Evolutionary conservation across 2,113 vertebrate species (phyloP).

Genomic region (Calidris pugnax): DNA sequence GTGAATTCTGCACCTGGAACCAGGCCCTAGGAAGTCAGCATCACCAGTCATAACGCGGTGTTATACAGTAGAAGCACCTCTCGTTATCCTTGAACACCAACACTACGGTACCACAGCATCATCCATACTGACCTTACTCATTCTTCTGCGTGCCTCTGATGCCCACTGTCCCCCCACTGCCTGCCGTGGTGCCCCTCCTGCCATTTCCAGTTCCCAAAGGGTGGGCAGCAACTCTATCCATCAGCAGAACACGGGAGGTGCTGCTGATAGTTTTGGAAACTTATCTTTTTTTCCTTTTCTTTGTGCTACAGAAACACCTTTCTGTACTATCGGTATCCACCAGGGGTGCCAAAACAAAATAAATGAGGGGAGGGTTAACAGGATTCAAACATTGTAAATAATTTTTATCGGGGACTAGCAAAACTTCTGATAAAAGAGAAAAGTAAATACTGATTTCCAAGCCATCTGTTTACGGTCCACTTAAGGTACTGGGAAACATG

Average conservation of each 20-base stretch:
- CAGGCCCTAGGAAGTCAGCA: neutral
- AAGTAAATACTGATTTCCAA: neutral
- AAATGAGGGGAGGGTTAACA: neutral
- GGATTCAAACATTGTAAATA: too few species aligned
- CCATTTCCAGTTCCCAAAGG: neutral
- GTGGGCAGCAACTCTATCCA: neutral
- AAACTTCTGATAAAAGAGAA: neutral
- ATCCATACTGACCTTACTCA: neutral
- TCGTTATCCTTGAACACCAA: neutral
- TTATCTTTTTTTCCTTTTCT: neutral
- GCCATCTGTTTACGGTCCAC: neutral
- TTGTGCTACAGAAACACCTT: neutral
- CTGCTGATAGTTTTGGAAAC: neutral
- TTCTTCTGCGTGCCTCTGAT: neutral
- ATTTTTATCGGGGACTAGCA: neutral
- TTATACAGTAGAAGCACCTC: neutral
- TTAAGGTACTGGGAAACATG: neutral
- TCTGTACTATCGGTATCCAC: neutral
- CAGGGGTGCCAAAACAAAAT: neutral
- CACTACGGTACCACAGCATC: neutral
- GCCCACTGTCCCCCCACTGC: neutral
- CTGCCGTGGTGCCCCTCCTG: fast-evolving
- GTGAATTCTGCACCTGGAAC: neutral
- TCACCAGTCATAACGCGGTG: neutral
- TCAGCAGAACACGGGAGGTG: neutral